Base-by-base conservation (phyloP, 2,113 vertebrate species). In the Tachuris rubrigastra region DNA sequence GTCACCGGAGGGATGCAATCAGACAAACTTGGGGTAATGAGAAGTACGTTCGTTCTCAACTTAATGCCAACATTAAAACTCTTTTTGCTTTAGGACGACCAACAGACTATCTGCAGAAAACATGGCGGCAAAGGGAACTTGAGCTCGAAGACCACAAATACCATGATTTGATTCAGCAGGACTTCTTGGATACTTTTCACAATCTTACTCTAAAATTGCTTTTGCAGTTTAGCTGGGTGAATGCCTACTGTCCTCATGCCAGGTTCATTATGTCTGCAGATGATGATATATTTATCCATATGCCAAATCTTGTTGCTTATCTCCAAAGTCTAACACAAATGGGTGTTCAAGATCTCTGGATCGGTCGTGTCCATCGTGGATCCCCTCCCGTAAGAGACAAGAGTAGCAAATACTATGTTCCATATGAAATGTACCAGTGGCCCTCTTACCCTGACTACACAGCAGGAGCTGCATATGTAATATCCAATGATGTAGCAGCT, bases 201-300 rank as follows among this genome's bases (percentile, higher is more conserved):
- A 99, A 99, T 89, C 98, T 99, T 35, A 99, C 99, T 47, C 74
- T 98, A 56, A 99, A 99, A 93, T 97, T 99, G 60, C 97, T 99
- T 47, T 89, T 99, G 95, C 99, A 99, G 98, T 99, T 99, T 95
- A 98, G 98, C 39, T 99, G 99, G 99, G 97, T 97, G 35, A 98
- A 99, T 37, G 53, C 83, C 6, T 98, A 98, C 97, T 99, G 99
- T 96, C 97, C 98, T 28, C 98, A 98, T 68, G 99, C 99, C 44
- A 98, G 59, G 78, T 99, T 99, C 91, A 81, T 99, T 87, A 99
- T 99, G 99, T 98, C 98, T 53, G 98, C 98, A 2, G 99, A 99
- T n/a, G 99, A 99, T 10, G 99, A 99, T 88, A 97, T 99, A 87
- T 99, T 99, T 87, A 97, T 99, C 73, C 99, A 99, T 89, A 98